Evolutionary conservation across 2,113 vertebrate species (phyloP), one percentile per base, ranked within the genome.

Genomic region (Candoia aspera): DNA sequence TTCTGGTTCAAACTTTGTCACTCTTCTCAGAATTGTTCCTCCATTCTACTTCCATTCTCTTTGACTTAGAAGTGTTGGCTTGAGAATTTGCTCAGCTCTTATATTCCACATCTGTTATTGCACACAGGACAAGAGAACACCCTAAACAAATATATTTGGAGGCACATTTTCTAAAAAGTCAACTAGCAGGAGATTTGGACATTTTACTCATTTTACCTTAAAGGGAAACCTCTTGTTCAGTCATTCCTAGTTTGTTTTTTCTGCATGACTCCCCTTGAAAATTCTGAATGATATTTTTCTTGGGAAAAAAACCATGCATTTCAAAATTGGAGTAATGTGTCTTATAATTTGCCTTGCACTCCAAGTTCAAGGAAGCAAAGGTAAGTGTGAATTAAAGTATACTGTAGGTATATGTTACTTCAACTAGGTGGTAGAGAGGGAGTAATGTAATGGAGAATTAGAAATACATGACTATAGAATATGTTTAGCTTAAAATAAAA

Each of bases 311-410:
- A 95, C 97, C 90, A 99, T 99, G 98, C 92, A 95, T 96, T 97
- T 97, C 96, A 98, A 96, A 95, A 95, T 87, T 92, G 98, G 96
- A 96, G 96, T 97, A 10, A 91, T 95, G 96, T 93, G 98, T 95
- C 93, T 98, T 86, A 93, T 98, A 91, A 89, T 98, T 73, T 96
- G 97, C 90, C 92, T 98, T 95, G 90, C 96, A 90, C 95, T 98
- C 17, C 98, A 97, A 85, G 97, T 97, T 93, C 96, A 97, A 89
- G 97, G 96, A 96, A 96, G 93, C 92, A 97, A 96, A 98, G 98
- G 99, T 99, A 97, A 98, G 97, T 96, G 91, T 49, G 17, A 60
- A 64, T 92, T 88, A 57, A 87, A 92, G 85, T 91, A 0, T 91
- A 91, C 8, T 83, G 42, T 23, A 46, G 73, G 84, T 91, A 93